Evolutionary conservation across 2,797 vertebrate species (phyloP), one percentile per base, ranked within the genome.

Genomic region (Micropoecilia bifurca): DNA sequence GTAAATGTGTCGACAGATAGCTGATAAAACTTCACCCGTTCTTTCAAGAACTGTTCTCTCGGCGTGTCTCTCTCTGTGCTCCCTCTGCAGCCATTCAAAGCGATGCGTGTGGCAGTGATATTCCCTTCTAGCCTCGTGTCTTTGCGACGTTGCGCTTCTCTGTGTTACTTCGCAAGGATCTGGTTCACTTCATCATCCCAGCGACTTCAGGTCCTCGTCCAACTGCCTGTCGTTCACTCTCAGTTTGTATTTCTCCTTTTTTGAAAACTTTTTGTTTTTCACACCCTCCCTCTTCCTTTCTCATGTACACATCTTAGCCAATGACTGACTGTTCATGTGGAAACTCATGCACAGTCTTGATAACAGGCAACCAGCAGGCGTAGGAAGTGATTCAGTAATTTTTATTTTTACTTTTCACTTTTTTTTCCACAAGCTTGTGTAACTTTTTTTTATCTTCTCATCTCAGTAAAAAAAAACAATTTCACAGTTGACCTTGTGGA

Each of bases 361-460:
- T 95, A 94, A 95, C 87, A 85, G 78, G 80, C 86, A 66, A 83
- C 73, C 86, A 86, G 80, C 89, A 77, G 83, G 82, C 80, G 61
- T 78, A 92, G 93, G 94, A 95, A 95, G 92, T 92, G 90, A 94
- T 93, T 93, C 91, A 85, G 91, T 93, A 92, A 86, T 85, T 94
- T 93, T 93, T 92, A 82, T 90, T 92, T 93, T 87, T 80, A 76
- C 85, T 85, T 86, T 77, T 84, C 20, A 45, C 61, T 48, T 46
- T 81, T 50, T 79, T 36, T 50, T 69, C 71, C 87, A 84, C 77
- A 66, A 39, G 61, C 74, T 77, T 71, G 63, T 81, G 46, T 78
- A 53, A 80, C 61, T 71, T 59, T 74, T 61, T 45, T 75, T 48
- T 25, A 75, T 79, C 74, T 79, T 50, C 73, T 18, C 74, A 74